These are phyloP conservation scores for Daboia siamensis DNA, from an alignment of 2,113 vertebrate genomes.

Conservation along the genomic window DNA sequence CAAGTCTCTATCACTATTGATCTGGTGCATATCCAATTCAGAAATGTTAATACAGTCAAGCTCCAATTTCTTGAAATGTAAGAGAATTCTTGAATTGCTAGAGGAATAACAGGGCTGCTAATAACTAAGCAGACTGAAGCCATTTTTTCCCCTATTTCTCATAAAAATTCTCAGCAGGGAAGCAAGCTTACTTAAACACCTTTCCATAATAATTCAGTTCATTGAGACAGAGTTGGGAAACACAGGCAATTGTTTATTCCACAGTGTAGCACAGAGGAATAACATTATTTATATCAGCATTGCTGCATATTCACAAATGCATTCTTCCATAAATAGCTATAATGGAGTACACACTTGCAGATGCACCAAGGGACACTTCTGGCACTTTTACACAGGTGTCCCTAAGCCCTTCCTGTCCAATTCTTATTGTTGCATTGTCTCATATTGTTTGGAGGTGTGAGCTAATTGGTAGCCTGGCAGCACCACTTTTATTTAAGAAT, in stretches of 20 bases:
- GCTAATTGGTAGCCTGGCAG: neutral
- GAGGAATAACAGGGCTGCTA: slow-evolving; percentile 30
- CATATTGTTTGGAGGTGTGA: neutral
- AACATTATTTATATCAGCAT: slow-evolving; percentile 33
- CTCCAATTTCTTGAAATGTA: neutral
- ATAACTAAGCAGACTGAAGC: slow-evolving; percentile 42
- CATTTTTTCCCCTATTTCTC: slow-evolving; percentile 17
- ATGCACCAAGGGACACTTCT: neutral
- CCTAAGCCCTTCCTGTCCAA: neutral
- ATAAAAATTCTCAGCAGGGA: slow-evolving; percentile 55
- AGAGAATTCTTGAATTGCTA: neutral
- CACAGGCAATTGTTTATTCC: slow-evolving; percentile 35
- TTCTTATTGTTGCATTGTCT: neutral
- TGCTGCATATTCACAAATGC: slow-evolving; percentile 49
- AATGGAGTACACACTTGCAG: neutral
- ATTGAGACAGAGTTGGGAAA: slow-evolving; percentile 44
- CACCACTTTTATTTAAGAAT: neutral
- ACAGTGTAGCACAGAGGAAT: slow-evolving; percentile 31
- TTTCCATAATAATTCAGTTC: slow-evolving; percentile 50
- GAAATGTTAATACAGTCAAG: neutral
- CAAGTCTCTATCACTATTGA: neutral
- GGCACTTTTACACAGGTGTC: neutral
- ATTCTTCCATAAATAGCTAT: slow-evolving; percentile 34
- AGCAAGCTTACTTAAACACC: slow-evolving; percentile 49
- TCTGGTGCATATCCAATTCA: neutral